Evolutionary conservation across 2,113 vertebrate genomes (phyloP), one percentile per base, ranked within the genome.

Genomic region (Gadus chalcogrammus): DNA sequence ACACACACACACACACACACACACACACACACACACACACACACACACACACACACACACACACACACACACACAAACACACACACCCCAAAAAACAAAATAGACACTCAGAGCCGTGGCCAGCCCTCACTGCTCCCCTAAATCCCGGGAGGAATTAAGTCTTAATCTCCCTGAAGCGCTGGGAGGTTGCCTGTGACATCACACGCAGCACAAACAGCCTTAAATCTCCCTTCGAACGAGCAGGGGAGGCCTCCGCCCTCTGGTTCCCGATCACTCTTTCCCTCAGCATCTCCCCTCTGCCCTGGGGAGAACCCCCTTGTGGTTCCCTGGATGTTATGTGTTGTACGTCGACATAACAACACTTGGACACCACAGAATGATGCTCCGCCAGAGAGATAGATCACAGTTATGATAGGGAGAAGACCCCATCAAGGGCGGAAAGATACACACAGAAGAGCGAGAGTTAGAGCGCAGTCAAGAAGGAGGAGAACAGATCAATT

Each of bases 101-200:
- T 58, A 24, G 24, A 24, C 24, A 15, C 15, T 15, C n/a, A 17
- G 60, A 9, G 3, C 61, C 6, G 24, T 4, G 12, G 18, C 87
- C 83, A 82, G 83, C 69, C 71, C 82, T n/a, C 63, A 35, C 79
- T 81, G 84, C 88, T 87, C 87, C 85, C 76, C 70, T 72, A 78
- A 73, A 79, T 87, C 88, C 82, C 88, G 85, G 81, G 75, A 89
- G 85, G 79, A 82, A 88, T 87, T 87, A 84, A 82, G 80, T 76
- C 82, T 88, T 90, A 85, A 90, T 87, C 89, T 84, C 78, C 79
- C 67, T 79, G 77, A 85, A 82, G 87, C 86, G 81, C 76, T 66
- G 77, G 78, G 79, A 88, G 77, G 82, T 87, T 70, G 75, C 83
- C 80, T 78, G 85, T 90, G 88, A 90, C 85, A 89, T 89, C 86